These are phyloP conservation scores for Notamacropus eugenii DNA, from an alignment of 2,797 vertebrate genomes.

Conservation along the genomic window DNA sequence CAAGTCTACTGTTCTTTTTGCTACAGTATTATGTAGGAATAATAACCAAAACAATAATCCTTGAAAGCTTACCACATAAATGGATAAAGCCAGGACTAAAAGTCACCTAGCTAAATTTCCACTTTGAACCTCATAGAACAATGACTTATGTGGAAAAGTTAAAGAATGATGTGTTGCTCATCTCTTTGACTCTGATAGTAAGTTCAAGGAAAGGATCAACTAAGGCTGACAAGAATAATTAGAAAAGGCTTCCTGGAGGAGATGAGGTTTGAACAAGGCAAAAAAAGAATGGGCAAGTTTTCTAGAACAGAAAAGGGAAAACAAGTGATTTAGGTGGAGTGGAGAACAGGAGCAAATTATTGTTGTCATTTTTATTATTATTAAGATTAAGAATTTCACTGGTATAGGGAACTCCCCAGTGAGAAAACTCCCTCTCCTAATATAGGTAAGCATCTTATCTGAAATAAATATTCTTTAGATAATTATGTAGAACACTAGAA, in stretches of 20 bases:
- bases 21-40: background rate
- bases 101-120: background rate
- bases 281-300: background rate
- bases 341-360: background rate
- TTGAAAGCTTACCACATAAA: background rate
- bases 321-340: background rate
- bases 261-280: background rate
- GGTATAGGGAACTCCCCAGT: background rate
- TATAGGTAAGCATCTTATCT: background rate
- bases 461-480: background rate
- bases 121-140: background rate
- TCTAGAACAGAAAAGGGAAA: background rate
- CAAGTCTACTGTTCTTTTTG: background rate
- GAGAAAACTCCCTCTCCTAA: background rate
- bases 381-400: background rate
- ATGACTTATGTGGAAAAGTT: background rate
- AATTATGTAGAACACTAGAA: background rate
- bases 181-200: background rate
- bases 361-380: background rate
- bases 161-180: background rate
- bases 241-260: background rate
- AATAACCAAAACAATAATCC: background rate
- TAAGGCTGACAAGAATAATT: background rate
- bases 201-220: background rate
- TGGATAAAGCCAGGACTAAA: background rate